Conservation (phyloP, 2,797 vertebrate species). For the Sebastes oblongus region DNA sequence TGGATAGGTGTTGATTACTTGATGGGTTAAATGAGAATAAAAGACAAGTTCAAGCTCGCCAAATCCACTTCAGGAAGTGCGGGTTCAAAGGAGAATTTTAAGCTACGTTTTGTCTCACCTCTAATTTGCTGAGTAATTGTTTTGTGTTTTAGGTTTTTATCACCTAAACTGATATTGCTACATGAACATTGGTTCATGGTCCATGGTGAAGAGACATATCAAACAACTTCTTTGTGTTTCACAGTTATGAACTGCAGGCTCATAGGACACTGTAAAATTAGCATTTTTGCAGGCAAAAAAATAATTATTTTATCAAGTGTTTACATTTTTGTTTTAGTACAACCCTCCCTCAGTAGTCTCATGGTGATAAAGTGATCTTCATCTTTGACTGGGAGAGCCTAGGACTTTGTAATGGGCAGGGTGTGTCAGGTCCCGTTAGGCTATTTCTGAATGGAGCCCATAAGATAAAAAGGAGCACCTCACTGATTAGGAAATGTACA, state of each 20-base stretch:
- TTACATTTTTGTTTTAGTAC: not conserved
- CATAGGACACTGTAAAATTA: not conserved
- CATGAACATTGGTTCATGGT: not conserved
- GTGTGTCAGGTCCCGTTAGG: not conserved
- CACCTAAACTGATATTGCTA: not conserved
- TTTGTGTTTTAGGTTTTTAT: slow-evolving; percentile 63
- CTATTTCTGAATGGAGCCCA: too few relatives aligned
- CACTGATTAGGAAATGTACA: not conserved
- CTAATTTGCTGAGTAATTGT: slow-evolving; percentile 78
- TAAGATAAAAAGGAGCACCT: too few relatives aligned
- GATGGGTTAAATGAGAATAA: slow-evolving; percentile 3
- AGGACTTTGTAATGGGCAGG: not conserved
- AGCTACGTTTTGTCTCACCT: slow-evolving; percentile 76
- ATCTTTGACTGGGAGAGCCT: not conserved
- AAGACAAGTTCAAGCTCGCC: slow-evolving; percentile 34
- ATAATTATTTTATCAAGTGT: not conserved
- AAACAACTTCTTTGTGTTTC: not conserved
- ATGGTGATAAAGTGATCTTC: not conserved
- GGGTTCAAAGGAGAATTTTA: slow-evolving; percentile 67
- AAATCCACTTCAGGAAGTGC: slow-evolving; percentile 13
- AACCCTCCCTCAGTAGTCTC: not conserved
- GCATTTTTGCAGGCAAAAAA: not conserved
- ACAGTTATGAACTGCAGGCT: not conserved
- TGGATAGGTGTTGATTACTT: slow-evolving; percentile 46
- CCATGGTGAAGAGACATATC: not conserved